Base-by-base conservation (phyloP, 2,888 invertebrate species). In the Luffia ferchaultella region DNA sequence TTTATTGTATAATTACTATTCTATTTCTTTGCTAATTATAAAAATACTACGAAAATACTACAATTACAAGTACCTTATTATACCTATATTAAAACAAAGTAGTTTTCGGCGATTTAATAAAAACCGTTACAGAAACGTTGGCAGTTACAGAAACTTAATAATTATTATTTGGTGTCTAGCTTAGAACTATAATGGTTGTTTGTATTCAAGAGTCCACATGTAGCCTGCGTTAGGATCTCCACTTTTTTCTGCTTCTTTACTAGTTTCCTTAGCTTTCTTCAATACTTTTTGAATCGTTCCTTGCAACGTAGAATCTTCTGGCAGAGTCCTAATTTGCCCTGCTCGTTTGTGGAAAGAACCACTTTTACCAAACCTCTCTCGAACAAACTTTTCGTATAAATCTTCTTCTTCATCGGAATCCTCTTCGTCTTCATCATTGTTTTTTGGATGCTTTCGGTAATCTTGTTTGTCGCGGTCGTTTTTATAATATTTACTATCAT, bases 201-300 rank as follows among this genome's bases (percentile, higher is more conserved):
- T 76, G 62, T 86, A 86, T 64, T 86, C 83, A 42, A 86, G 64
- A 15, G 82, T 78, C 86, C 87, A 86, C 67, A 76, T 74, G 55
- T 85, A 85, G 40, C 73, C 78, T 51, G 85, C 84, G 42, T 77
- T 76, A 3, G 78, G 76, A 58, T 85, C 80, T 2, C 70, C 71
- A 53, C 77, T 74, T 55, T 75, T 70, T 50, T 68, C 73, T 15
- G 76, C 76, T 60, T 79, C 67, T 56, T 75, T 67, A 48, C 75
- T 67, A 51, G 75, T 68, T 50, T 73, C 62, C 57, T 76, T 68
- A 43, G 77, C 73, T 57, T 76, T 75, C 58, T 80, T 75, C n/a
- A 80, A 60, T 53, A 82, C 70, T 45, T 68, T 68, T 56, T 74
- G 64, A 16, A 84, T 60, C 30, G 65, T 75, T 55, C 70, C 60